Conservation (phyloP, 2,113 vertebrate genomes). For the Pyrgilauda ruficollis region DNA sequence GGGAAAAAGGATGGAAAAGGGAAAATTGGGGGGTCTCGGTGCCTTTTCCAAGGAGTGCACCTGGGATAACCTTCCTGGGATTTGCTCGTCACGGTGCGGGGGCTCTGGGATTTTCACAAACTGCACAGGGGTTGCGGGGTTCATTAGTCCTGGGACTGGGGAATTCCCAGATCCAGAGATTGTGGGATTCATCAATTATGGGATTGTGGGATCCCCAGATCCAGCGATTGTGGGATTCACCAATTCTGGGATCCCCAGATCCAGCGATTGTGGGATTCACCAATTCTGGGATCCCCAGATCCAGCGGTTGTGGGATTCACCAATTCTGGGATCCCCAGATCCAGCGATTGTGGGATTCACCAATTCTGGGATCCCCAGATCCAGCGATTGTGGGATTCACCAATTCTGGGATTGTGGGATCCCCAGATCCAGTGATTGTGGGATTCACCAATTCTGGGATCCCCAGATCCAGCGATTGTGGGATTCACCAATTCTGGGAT, state of each 20-base stretch:
- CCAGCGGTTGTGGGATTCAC: no score
- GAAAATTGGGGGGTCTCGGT: fast-evolving
- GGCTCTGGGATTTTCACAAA: not conserved
- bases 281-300: not conserved
- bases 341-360: not conserved
- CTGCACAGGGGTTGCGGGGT: not conserved
- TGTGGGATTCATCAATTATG: not conserved
- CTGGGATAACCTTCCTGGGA: not conserved
- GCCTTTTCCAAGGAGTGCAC: not conserved
- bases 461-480: no score
- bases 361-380: not conserved
- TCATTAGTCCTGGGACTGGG: no score
- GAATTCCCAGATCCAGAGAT: no score
- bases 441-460: no score
- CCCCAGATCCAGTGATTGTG: no score
- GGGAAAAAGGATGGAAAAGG: not conserved
- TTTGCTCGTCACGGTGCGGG: not conserved
- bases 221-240: not conserved
- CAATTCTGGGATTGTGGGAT: no score
- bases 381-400: fast-evolving
- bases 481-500: not conserved
- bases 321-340: no score
- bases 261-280: no score
- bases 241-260: fast-evolving
- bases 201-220: not conserved